Percentiles rank a stretch among this genome's conserved stretches.
Evolutionary conservation across 2,797 vertebrate genomes (phyloP).

Genomic region (Astyanax mexicanus): DNA sequence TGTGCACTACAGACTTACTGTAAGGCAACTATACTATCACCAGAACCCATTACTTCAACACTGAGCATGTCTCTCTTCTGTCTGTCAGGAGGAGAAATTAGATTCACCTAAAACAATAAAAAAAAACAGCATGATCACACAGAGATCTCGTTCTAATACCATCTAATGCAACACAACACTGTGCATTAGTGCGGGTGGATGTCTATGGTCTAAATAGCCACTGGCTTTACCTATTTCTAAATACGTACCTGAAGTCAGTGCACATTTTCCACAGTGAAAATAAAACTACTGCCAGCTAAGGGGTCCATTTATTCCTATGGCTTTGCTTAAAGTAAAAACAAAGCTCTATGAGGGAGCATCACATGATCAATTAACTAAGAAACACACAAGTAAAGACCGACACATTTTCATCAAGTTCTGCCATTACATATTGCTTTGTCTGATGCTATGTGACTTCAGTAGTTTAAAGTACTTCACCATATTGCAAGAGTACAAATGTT

Average conservation of each 20-base stretch:
- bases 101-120: constrained; percentile 35
- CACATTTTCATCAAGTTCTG: not conserved
- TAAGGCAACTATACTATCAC: constrained; percentile 62
- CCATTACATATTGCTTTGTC: constrained; percentile 50
- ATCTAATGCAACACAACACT: constrained; percentile 49
- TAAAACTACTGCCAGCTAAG: constrained; percentile 34
- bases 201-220: constrained; percentile 45
- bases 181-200: constrained; percentile 57
- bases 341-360: constrained; percentile 28
- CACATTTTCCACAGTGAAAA: constrained; percentile 43
- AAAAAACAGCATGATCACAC: constrained; percentile 35
- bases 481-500: constrained; percentile 34
- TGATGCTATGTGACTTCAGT: constrained; percentile 39
- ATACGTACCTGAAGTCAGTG: constrained; percentile 48
- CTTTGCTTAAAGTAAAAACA: constrained; percentile 13
- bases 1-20: constrained; percentile 54
- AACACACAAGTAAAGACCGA: not conserved
- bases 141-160: constrained; percentile 50
- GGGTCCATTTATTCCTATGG: not conserved
- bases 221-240: constrained; percentile 51
- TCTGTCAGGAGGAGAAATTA: constrained; percentile 29
- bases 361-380: constrained; percentile 34
- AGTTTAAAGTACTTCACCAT: constrained; percentile 45
- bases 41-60: constrained; percentile 50
- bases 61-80: constrained; percentile 34